A percentile compares a stretch with the other conserved stretches of the same genome.
phyloP scores from a whole-genome alignment of 2,888 invertebrate genomes.

The Schizaphis graminum region DNA sequence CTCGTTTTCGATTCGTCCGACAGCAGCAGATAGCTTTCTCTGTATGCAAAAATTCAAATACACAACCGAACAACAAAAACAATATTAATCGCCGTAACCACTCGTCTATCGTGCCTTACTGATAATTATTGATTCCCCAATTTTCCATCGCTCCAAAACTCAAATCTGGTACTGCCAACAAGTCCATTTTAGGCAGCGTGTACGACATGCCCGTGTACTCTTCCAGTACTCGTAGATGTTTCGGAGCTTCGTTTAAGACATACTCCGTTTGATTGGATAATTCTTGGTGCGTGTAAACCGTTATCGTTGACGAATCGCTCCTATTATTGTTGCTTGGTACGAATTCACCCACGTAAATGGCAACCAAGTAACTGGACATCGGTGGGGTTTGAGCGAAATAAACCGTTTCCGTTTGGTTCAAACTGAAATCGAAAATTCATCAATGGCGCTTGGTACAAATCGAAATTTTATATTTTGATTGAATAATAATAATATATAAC shows the following conservation, averaged over 20 bases:
- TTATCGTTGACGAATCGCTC: conserved; percentile 37
- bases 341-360: conserved; percentile 86
- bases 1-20: conserved; percentile 48
- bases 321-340: not conserved
- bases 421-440: not conserved
- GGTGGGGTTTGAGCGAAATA: conserved; percentile 67
- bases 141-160: conserved; percentile 89
- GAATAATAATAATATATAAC: not conserved
- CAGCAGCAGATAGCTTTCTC: conserved; percentile 27
- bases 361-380: conserved; percentile 78
- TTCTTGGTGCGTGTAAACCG: conserved; percentile 66
- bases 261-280: conserved; percentile 71
- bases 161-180: conserved; percentile 92
- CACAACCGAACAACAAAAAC: not conserved
- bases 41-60: not conserved
- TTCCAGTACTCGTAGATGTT: conserved; percentile 75
- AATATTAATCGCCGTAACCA: not conserved
- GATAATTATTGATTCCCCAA: conserved; percentile 87
- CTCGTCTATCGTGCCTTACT: conserved; percentile 70
- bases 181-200: conserved; percentile 86
- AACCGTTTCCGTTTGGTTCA: not conserved
- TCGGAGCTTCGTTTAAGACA: conserved; percentile 75
- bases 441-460: not conserved
- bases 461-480: not conserved
- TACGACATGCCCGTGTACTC: conserved; percentile 76